phyloP scores from a whole-genome alignment of 2,888 invertebrate species.

The Unio pictorum region DNA sequence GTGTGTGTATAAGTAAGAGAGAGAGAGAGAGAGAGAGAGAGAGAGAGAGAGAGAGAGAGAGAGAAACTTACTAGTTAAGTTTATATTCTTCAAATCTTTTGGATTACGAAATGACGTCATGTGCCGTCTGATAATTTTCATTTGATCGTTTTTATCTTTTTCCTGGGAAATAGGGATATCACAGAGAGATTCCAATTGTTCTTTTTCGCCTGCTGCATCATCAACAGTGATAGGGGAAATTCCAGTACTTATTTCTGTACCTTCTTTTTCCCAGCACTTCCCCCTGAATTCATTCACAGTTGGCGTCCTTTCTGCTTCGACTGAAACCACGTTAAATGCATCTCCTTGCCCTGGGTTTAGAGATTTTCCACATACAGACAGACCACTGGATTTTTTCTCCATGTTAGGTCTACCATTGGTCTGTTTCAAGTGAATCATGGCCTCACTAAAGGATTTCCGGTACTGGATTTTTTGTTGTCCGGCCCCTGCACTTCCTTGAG shows the following conservation, averaged over 20 bases:
- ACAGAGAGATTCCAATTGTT: too few relatives aligned
- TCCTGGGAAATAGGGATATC: too few relatives aligned
- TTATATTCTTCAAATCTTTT: slow-evolving; percentile 8
- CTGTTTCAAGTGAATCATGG: slow-evolving; percentile 29
- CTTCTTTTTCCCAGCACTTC: slow-evolving; percentile 3
- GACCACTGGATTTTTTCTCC: slow-evolving; percentile 22
- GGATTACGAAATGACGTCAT: slow-evolving; percentile 8
- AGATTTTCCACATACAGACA: slow-evolving; percentile 35
- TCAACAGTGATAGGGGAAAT: neutral
- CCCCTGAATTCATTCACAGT: neutral
- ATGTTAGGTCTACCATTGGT: slow-evolving; percentile 15
- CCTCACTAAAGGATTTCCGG: slow-evolving; percentile 31
- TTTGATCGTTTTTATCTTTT: neutral
- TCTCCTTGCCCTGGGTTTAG: neutral
- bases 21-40: slow-evolving; percentile 9
- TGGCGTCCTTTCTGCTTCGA: slow-evolving; percentile 4
- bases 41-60: slow-evolving; percentile 5
- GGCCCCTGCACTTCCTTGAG: neutral
- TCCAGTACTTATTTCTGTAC: neutral
- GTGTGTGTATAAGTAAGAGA: slow-evolving; percentile 2
- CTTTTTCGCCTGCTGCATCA: too few relatives aligned
- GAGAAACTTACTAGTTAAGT: slow-evolving; percentile 15
- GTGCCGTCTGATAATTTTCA: slow-evolving; percentile 9
- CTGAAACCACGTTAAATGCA: neutral
- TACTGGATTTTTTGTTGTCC: slow-evolving; percentile 24